Percentiles rank a stretch among this genome's conserved stretches.
phyloP scores from a whole-genome alignment of 2,797 vertebrate genomes.

The Scolopax bukidnonensis region DNA sequence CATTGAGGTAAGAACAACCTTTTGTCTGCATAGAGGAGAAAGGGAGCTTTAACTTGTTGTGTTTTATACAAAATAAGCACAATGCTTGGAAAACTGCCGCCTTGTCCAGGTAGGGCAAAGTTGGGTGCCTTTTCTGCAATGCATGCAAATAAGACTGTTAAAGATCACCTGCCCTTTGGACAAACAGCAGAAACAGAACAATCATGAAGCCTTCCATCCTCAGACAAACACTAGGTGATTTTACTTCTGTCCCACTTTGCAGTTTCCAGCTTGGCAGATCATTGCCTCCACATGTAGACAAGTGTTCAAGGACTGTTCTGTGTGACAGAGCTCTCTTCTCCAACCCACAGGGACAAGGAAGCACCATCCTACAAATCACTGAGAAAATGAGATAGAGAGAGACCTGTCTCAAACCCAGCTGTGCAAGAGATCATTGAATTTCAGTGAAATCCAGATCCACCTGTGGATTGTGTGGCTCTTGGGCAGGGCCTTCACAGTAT shows the following conservation, averaged over 20 bases:
- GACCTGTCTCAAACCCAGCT: background rate
- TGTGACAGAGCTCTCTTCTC: background rate
- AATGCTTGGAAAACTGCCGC: slow-evolving; percentile 4
- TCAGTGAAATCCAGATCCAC: background rate
- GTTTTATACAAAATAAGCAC: background rate
- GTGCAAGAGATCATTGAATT: background rate
- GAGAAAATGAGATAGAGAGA: background rate
- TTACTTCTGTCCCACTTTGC: background rate
- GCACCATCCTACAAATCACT: background rate
- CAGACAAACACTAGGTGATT: slow-evolving; percentile 1
- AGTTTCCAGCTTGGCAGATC: background rate
- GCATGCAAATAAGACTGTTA: background rate
- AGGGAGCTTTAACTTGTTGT: background rate
- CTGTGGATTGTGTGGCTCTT: background rate
- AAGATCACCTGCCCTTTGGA: slow-evolving; percentile 26
- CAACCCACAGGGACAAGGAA: background rate
- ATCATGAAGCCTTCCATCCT: background rate
- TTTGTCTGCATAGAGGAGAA: background rate
- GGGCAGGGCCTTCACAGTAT: no score
- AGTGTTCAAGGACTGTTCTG: background rate
- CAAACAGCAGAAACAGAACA: slow-evolving; percentile 10
- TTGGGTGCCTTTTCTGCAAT: background rate
- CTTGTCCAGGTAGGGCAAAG: background rate
- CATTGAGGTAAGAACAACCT: slow-evolving; percentile 85
- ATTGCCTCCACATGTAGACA: background rate